phyloP scores from a whole-genome alignment of 2,113 vertebrate species.

The Ia io region DNA sequence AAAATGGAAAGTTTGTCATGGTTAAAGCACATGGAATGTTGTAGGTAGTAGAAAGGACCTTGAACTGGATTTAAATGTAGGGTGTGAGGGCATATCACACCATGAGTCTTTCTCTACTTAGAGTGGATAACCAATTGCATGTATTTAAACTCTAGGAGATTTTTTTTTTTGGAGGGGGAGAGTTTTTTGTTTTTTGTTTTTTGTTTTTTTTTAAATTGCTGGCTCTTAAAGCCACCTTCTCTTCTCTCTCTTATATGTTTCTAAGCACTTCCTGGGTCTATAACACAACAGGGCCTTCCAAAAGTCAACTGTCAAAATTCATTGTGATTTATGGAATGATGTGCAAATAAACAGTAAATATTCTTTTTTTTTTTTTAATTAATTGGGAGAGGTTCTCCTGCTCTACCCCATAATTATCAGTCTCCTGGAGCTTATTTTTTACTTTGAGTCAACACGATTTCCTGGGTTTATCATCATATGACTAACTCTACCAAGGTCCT shows the following conservation, averaged over 20 bases:
- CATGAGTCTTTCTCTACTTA: not conserved
- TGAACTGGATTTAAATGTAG: not conserved
- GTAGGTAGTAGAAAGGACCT: not conserved
- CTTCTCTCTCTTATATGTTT: not conserved
- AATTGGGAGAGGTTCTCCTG: not conserved
- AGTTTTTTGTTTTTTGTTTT: too few species aligned
- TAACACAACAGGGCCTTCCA: not conserved
- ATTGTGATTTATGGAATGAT: not conserved
- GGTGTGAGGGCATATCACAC: not conserved
- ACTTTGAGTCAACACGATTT: not conserved
- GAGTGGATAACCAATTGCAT: not conserved
- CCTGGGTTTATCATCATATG: not conserved
- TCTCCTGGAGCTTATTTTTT: not conserved
- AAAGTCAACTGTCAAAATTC: not conserved
- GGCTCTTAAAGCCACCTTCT: not conserved
- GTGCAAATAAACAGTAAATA: not conserved
- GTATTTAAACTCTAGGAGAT: not conserved
- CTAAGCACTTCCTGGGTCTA: not conserved
- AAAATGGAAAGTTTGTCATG: not conserved
- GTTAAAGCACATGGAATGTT: not conserved
- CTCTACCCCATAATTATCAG: not conserved
- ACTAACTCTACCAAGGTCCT: not conserved
- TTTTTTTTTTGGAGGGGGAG: not conserved
- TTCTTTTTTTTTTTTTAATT: not conserved
- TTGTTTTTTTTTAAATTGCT: not conserved